Evolutionary conservation across 2,888 invertebrate genomes (phyloP).

Genomic region (Oscheius sp.): DNA sequence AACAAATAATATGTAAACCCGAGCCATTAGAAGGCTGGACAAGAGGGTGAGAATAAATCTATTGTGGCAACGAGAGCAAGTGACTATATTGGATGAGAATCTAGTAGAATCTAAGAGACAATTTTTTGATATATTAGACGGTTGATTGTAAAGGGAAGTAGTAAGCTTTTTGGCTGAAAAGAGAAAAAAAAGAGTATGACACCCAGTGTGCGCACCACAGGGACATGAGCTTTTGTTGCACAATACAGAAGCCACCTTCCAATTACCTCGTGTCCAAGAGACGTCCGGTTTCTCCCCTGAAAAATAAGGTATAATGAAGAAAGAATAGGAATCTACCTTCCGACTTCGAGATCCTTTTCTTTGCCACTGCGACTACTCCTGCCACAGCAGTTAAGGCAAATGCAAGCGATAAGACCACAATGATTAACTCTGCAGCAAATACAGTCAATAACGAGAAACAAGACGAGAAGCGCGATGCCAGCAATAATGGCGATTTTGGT

Average conservation of each 20-base stretch:
- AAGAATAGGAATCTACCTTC: constrained; percentile 32
- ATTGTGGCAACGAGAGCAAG: constrained; percentile 22
- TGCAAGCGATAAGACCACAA: constrained; percentile 73
- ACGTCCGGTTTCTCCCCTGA: constrained; percentile 36
- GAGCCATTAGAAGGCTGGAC: constrained; percentile 23
- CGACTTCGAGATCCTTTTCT: constrained; percentile 45
- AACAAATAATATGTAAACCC: constrained; percentile 22
- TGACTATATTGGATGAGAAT: constrained; percentile 14
- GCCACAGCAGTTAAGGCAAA: constrained; percentile 64
- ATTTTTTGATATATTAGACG: constrained; percentile 13
- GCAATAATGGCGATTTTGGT: not conserved
- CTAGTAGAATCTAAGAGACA: not conserved
- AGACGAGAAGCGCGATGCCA: constrained; percentile 77
- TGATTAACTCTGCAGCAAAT: constrained; percentile 80
- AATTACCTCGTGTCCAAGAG: constrained; percentile 36
- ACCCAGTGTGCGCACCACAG: constrained; percentile 18
- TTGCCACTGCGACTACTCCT: constrained; percentile 35
- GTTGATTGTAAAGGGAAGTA: constrained; percentile 26
- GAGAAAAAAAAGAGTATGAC: not conserved
- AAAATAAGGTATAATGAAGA: not conserved
- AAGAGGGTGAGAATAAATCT: not conserved
- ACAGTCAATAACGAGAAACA: constrained; percentile 81
- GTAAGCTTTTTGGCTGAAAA: constrained; percentile 20
- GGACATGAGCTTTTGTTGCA: constrained; percentile 17
- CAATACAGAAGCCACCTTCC: constrained; percentile 5